phyloP scores from a whole-genome alignment of 2,113 vertebrate genomes.

The Hyperopisus bebe region DNA sequence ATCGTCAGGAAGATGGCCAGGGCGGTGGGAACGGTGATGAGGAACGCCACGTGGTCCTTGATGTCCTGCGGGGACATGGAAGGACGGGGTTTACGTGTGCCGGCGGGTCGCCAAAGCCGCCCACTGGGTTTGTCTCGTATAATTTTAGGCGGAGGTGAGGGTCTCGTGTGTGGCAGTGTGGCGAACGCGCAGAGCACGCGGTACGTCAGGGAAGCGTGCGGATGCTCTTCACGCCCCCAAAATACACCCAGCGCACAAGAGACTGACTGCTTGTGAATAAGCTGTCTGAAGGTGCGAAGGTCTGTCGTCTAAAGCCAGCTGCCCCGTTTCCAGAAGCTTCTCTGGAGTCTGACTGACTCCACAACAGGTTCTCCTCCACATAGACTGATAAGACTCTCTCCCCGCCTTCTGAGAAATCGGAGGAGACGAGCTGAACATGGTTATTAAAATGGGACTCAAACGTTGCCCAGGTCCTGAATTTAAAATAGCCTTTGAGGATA shows the following conservation, averaged over 20 bases:
- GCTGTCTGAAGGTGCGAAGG: neutral
- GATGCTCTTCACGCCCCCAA: neutral
- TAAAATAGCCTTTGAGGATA: neutral
- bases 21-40: slow-evolving; percentile 88
- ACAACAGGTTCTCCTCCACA: too few species aligned
- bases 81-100: neutral
- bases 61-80: slow-evolving; percentile 65
- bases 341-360: neutral
- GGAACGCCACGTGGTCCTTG: slow-evolving; percentile 86
- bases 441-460: neutral
- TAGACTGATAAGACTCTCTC: neutral
- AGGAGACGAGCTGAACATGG: neutral
- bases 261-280: neutral
- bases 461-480: neutral
- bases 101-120: neutral
- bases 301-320: neutral
- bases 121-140: neutral
- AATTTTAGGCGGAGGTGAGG: neutral
- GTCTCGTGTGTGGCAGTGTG: neutral
- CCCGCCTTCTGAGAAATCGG: neutral
- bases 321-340: neutral
- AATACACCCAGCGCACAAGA: neutral
- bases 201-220: neutral
- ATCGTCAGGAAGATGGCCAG: slow-evolving; percentile 93
- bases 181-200: neutral